Percentiles rank a stretch among this genome's conserved stretches.
phyloP scores from a whole-genome alignment of 1,140 invertebrate genomes.

The Trichonephila inaurata region DNA sequence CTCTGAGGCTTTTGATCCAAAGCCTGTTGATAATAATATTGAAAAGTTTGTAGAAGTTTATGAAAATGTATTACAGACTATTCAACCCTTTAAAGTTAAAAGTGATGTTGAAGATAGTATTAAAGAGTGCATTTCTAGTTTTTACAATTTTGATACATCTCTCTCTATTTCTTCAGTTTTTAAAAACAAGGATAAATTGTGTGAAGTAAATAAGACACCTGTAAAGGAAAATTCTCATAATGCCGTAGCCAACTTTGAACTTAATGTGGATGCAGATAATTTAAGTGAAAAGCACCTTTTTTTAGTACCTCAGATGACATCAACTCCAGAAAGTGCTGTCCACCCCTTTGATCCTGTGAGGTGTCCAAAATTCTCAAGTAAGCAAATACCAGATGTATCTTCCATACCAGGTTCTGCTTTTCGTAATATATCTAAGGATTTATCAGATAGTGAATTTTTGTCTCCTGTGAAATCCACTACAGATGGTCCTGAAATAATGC shows the following conservation, averaged over 20 bases:
- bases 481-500: background rate
- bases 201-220: background rate
- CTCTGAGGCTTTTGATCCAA: background rate
- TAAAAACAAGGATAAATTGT: background rate
- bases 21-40: background rate
- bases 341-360: background rate
- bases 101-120: background rate
- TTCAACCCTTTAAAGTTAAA: background rate
- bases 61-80: background rate
- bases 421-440: background rate
- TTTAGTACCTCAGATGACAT: conserved; percentile 3
- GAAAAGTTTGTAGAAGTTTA: background rate
- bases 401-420: background rate
- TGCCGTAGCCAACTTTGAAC: background rate
- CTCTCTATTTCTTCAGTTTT: background rate
- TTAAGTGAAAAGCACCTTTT: background rate
- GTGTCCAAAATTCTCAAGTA: background rate
- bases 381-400: background rate
- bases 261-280: background rate
- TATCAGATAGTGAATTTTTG: background rate
- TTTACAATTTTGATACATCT: background rate
- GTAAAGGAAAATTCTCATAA: background rate
- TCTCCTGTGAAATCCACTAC: background rate
- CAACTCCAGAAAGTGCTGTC: background rate
- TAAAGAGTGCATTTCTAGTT: background rate